Evolutionary conservation across 2,888 invertebrate species (phyloP), one percentile per base, ranked within the genome.

Genomic region (Camptogramma bilineatum): DNA sequence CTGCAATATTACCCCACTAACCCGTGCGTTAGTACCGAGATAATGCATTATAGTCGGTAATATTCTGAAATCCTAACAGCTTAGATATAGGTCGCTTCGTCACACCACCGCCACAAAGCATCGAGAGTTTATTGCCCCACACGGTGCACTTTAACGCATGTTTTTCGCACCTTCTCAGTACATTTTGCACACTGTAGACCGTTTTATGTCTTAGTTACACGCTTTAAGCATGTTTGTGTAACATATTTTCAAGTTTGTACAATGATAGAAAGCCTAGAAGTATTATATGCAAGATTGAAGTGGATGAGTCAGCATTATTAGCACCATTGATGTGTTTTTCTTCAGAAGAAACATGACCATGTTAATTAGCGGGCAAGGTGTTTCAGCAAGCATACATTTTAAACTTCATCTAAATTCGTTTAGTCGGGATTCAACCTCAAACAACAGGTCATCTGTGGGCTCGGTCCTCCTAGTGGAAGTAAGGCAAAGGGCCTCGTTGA

Each of bases 71-170:
- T 56, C 4, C 16, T 44, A 50, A 46, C 44, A 57, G 46, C 39
- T 52, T 54, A 39, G 58, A 62, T 62, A 66, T 62, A 50, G 56
- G 64, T 71, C 68, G 62, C 63, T 57, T 52, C 53, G 46, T 48
- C 57, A 51, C 64, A 59, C 52, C 50, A 44, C 13, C 51, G 56
- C 63, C 62, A 62, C 72, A 70, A 66, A 66, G 71, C 74, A 70
- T 71, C 73, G 74, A 78, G 83, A 85, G 85, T 85, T 86, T 83
- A 85, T 84, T 85, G 83, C 83, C 82, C 86, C 68, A 76, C 68
- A 76, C 73, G 73, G 70, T 75, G 74, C 74, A 76, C 74, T 78
- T 76, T 48, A 19, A 74, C 75, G 77, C 76, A 77, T 74, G 80
- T 81, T 67, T 61, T 86, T 85, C 82, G 78, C 87, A 84, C 84